Percentiles rank a stretch among this genome's conserved stretches.
Conservation (phyloP, 2,113 vertebrate genomes). For the Dromaius novaehollandiae region DNA sequence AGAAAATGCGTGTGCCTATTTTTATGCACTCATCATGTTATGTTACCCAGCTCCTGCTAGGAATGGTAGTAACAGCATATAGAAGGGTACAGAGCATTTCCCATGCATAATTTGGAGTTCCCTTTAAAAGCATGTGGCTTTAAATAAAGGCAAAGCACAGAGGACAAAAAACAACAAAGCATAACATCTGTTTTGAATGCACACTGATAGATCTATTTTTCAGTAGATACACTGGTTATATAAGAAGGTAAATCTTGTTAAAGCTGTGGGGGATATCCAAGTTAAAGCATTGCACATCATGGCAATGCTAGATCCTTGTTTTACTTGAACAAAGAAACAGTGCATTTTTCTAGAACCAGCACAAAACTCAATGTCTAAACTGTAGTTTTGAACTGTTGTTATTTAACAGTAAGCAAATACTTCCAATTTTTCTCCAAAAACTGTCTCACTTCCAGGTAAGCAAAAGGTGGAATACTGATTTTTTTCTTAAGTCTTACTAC, state of each 20-base stretch:
- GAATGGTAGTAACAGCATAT: background rate
- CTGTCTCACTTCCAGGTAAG: background rate
- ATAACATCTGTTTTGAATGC: background rate
- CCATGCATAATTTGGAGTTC: background rate
- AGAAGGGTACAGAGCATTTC: background rate
- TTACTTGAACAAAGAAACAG: background rate
- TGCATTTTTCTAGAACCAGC: background rate
- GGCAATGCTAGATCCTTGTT: background rate
- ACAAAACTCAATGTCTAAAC: background rate
- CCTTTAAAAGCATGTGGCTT: background rate
- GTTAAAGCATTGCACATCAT: background rate
- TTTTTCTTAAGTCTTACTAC: background rate
- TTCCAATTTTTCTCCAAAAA: background rate
- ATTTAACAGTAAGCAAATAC: background rate
- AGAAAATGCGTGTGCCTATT: slow-evolving; percentile 18
- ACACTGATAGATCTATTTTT: background rate
- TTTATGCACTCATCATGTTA: background rate
- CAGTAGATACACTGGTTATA: background rate
- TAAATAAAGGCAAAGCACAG: background rate
- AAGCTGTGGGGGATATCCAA: background rate
- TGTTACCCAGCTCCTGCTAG: background rate
- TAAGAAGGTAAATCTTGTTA: background rate
- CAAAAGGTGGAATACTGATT: background rate
- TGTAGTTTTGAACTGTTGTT: background rate
- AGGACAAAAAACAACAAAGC: background rate